A percentile compares a stretch with the other conserved stretches of the same genome.
Conservation (phyloP, 2,888 invertebrate genomes). For the Leucoptera coffeella region DNA sequence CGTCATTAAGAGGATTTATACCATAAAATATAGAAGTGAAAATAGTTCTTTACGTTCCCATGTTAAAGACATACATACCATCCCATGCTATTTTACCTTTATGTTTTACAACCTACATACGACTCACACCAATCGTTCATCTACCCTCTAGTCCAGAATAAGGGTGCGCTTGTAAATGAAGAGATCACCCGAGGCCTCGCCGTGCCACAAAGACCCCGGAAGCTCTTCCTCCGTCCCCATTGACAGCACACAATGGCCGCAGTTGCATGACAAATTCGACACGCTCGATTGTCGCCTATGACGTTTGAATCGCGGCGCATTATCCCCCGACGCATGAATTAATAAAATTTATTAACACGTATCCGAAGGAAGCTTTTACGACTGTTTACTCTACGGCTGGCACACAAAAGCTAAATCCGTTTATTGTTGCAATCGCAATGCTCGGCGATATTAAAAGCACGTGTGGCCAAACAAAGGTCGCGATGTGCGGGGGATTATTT, state of each 20-base stretch:
- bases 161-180: constrained; percentile 5
- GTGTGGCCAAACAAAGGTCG: constrained; percentile 54
- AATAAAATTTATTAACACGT: constrained; percentile 43
- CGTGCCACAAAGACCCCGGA: constrained; percentile 29
- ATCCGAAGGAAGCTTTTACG: constrained; percentile 25
- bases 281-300: constrained; percentile 26
- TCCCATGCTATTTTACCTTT: too few relatives aligned
- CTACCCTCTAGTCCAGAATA: too few relatives aligned
- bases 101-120: too few relatives aligned
- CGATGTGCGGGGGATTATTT: constrained; percentile 54
- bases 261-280: constrained; percentile 48
- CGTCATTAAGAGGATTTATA: too few relatives aligned
- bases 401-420: constrained; percentile 43
- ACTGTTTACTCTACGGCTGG: constrained; percentile 37
- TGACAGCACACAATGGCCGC: constrained; percentile 25
- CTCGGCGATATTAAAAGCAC: constrained; percentile 45
- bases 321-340: constrained; percentile 24
- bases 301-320: constrained; percentile 23
- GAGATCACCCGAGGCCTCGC: constrained; percentile 33
- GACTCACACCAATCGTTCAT: too few relatives aligned
- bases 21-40: too few relatives aligned
- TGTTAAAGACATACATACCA: too few relatives aligned
- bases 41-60: too few relatives aligned
- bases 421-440: constrained; percentile 24
- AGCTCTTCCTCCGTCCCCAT: constrained; percentile 44